Conservation (phyloP, 2,888 invertebrate species). For the Epinotia bilunana region DNA sequence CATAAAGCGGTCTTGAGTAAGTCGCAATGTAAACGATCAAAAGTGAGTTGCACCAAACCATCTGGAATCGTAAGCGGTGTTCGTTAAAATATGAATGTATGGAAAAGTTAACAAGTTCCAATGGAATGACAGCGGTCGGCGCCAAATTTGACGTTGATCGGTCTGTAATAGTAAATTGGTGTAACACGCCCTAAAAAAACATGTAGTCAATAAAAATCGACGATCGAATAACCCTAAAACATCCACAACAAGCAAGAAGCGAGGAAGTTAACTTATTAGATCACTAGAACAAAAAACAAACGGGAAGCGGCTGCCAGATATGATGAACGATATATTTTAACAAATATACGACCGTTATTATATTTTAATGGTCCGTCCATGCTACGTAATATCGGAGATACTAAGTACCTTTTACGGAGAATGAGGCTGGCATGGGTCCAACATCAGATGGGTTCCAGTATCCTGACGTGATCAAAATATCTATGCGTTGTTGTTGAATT, state of each 20-base stretch:
- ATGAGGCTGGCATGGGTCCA: constrained; percentile 38
- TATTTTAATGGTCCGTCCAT: constrained; percentile 38
- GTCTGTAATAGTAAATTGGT: too few relatives aligned
- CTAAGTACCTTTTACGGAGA: constrained; percentile 45
- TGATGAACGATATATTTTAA: constrained; percentile 42
- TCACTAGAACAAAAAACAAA: constrained; percentile 8
- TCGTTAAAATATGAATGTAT: too few relatives aligned
- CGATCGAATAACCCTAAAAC: neutral
- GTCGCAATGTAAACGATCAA: too few relatives aligned
- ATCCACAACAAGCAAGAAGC: neutral
- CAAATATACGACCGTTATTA: constrained; percentile 34
- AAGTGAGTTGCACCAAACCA: too few relatives aligned
- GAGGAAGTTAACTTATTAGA: constrained; percentile 16
- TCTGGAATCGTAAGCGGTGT: too few relatives aligned
- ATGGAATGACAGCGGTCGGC: too few relatives aligned
- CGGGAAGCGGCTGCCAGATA: constrained; percentile 24
- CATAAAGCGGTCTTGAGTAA: too few relatives aligned
- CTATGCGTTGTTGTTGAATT: constrained; percentile 30
- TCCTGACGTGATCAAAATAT: constrained; percentile 42
- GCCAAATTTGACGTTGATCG: too few relatives aligned
- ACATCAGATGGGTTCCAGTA: constrained; percentile 34
- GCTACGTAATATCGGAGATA: constrained; percentile 34
- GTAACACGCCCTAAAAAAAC: too few relatives aligned
- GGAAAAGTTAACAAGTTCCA: too few relatives aligned
- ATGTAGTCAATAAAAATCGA: too few relatives aligned